Evolutionary conservation across 2,888 invertebrate genomes (phyloP).

Genomic region (Sarcophaga rosellei): DNA sequence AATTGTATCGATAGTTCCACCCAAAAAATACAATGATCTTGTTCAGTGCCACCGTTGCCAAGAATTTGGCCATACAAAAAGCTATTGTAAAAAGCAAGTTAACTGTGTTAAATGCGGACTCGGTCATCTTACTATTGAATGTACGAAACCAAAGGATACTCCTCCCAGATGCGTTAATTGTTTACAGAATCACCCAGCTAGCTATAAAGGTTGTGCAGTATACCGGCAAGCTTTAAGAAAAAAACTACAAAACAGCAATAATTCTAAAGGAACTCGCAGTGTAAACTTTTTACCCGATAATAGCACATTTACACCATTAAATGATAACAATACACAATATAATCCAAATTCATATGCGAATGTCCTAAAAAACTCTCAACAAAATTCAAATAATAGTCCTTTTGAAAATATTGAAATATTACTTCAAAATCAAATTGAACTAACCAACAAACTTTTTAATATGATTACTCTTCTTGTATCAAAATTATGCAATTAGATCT

Average conservation of each 20-base stretch:
- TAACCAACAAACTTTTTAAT: constrained; percentile 7
- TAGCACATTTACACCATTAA: no score
- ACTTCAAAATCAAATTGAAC: constrained; percentile 12
- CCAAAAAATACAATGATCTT: constrained; percentile 17
- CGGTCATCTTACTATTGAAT: constrained; percentile 1
- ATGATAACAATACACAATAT: no score
- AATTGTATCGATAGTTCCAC: constrained; percentile 1
- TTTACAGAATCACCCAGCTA: constrained; percentile 7
- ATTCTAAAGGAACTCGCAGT: neutral
- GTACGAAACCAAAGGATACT: neutral
- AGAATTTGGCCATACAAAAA: constrained; percentile 1
- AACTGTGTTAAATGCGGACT: constrained; percentile 14
- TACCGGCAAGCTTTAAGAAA: no score
- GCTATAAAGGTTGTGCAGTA: neutral
- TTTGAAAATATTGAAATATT: neutral
- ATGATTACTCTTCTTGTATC: neutral
- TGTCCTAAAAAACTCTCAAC: neutral
- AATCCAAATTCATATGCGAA: neutral
- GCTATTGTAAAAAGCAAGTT: constrained; percentile 6
- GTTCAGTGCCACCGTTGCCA: constrained; percentile 27
- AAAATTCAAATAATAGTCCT: neutral
- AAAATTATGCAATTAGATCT: neutral
- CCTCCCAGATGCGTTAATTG: neutral
- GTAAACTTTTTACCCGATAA: no score
- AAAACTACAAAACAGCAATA: neutral